A percentile compares a stretch with the other conserved stretches of the same genome.
These are phyloP conservation scores for Brenthis ino DNA, from an alignment of 2,888 invertebrate genomes.

Conservation along the genomic window DNA sequence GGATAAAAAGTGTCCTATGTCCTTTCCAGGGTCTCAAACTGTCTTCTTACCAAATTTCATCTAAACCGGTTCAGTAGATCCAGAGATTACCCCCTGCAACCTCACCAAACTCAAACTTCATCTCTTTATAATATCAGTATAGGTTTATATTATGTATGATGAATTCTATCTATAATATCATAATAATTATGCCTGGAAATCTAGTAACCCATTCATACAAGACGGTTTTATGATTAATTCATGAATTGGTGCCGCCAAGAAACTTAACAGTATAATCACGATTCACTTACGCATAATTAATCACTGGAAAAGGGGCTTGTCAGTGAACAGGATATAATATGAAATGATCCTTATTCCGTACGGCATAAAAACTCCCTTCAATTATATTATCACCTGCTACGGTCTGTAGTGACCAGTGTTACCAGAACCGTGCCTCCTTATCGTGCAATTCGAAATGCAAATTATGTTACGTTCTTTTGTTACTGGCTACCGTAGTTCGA, in stretches of 20 bases:
- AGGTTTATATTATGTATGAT: background rate
- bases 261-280: conserved; percentile 29
- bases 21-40: too few relatives aligned
- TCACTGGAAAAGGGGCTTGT: conserved; percentile 29
- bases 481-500: too few relatives aligned
- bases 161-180: background rate
- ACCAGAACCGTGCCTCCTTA: conserved; percentile 4
- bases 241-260: conserved; percentile 34
- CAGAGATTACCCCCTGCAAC: too few relatives aligned
- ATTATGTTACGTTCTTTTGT: background rate
- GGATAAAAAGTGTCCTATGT: too few relatives aligned
- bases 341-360: conserved; percentile 10
- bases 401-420: conserved; percentile 6
- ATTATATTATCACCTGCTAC: background rate
- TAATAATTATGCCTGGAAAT: conserved; percentile 31
- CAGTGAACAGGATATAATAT: background rate
- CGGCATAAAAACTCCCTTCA: background rate
- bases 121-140: too few relatives aligned
- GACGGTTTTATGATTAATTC: conserved; percentile 39
- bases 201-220: conserved; percentile 35
- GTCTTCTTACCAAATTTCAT: too few relatives aligned
- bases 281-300: conserved; percentile 33
- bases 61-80: too few relatives aligned
- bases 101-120: too few relatives aligned
- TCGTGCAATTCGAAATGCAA: background rate